These are phyloP conservation scores for Stenurella melanura DNA, from an alignment of 2,888 invertebrate genomes.

Conservation along the genomic window DNA sequence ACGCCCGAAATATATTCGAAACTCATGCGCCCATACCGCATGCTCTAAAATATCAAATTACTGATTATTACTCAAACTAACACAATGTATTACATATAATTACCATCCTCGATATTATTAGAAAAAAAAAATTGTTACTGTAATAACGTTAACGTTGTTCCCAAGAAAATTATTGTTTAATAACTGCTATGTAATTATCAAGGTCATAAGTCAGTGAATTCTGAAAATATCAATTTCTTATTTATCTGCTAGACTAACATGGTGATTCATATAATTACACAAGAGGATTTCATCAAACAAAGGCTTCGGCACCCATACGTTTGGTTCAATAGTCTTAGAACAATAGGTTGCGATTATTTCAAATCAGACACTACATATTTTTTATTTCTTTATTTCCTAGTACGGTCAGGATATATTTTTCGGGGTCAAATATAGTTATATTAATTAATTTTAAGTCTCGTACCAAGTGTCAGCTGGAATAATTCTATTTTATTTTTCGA, in stretches of 20 bases:
- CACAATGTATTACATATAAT: too few species aligned
- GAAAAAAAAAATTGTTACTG: neutral
- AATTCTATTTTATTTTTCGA: too few species aligned
- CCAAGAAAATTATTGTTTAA: neutral
- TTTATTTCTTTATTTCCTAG: neutral
- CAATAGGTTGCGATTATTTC: neutral
- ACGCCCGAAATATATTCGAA: too few species aligned
- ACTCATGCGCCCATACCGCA: too few species aligned
- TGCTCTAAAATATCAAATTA: too few species aligned
- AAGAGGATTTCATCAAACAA: neutral
- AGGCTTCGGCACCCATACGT: neutral
- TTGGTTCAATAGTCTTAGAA: neutral
- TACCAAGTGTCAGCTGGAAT: too few species aligned
- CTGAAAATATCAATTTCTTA: neutral
- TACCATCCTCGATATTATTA: neutral
- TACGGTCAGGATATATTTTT: neutral
- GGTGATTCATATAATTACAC: neutral
- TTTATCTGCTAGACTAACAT: neutral
- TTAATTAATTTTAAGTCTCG: too few species aligned
- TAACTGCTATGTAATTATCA: neutral
- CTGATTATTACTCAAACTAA: too few species aligned
- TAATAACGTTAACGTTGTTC: neutral
- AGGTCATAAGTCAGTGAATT: neutral
- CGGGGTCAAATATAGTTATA: too few species aligned
- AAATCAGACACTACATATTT: neutral